Evolutionary conservation across 2,888 invertebrate species (phyloP).

Genomic region (Campoplex nolae): DNA sequence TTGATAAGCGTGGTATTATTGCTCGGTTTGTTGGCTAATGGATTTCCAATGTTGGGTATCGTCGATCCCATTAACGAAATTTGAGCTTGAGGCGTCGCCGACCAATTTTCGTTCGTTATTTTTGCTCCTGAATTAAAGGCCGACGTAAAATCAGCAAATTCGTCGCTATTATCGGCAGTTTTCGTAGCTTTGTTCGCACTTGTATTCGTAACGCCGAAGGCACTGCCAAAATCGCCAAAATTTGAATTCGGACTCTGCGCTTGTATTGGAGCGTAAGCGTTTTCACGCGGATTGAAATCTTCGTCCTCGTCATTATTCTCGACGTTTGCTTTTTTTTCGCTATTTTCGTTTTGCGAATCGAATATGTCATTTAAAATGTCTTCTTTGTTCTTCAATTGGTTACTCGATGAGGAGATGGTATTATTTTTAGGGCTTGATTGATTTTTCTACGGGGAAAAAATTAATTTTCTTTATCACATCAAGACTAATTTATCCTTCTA

Average conservation of each 20-base stretch:
- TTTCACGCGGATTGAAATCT: constrained; percentile 88
- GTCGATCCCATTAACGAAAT: constrained; percentile 75
- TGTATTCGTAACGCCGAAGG: constrained; percentile 85
- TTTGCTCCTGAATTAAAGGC: constrained; percentile 86
- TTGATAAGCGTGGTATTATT: constrained; percentile 71
- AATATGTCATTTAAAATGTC: constrained; percentile 82
- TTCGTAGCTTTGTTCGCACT: constrained; percentile 71
- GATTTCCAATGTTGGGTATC: constrained; percentile 76
- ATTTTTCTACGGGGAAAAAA: constrained; percentile 70
- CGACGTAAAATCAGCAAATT: constrained; percentile 93
- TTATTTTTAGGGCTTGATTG: constrained; percentile 71
- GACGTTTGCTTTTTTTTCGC: constrained; percentile 56
- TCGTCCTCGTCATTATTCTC: constrained; percentile 82
- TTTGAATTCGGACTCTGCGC: constrained; percentile 84
- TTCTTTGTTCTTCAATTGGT: constrained; percentile 76
- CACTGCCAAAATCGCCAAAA: constrained; percentile 92
- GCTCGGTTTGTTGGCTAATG: constrained; percentile 75
- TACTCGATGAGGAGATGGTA: constrained; percentile 74
- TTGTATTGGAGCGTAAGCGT: constrained; percentile 82
- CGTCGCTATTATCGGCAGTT: constrained; percentile 85
- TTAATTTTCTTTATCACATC: not conserved
- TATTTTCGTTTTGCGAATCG: constrained; percentile 80
- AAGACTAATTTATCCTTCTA: too few species aligned
- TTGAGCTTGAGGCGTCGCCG: constrained; percentile 73
- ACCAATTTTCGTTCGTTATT: constrained; percentile 75